Evolutionary conservation across 2,888 invertebrate species (phyloP).

Genomic region (Plagiodera versicolora): DNA sequence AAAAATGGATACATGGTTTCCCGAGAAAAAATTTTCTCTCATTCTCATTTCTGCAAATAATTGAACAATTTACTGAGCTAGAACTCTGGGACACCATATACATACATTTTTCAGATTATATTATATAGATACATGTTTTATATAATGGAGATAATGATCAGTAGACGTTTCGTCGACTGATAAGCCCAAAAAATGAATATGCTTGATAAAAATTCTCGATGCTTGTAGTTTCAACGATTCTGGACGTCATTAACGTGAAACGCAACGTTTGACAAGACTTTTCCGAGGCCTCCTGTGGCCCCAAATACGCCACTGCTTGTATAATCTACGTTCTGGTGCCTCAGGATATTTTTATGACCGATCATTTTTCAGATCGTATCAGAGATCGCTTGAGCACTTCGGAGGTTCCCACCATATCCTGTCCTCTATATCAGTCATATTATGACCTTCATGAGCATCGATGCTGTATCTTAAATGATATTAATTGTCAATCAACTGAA

Average conservation of each 20-base stretch:
- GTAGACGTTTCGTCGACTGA: no score
- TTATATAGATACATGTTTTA: no score
- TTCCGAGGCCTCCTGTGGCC: background rate
- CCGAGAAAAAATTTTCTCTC: no score
- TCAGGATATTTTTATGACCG: slow-evolving; percentile 43
- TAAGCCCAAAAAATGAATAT: no score
- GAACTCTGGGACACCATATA: no score
- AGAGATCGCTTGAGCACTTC: slow-evolving; percentile 32
- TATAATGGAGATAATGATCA: no score
- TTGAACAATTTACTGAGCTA: no score
- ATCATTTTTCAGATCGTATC: slow-evolving; percentile 41
- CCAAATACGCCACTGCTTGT: slow-evolving; percentile 29
- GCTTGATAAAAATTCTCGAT: no score
- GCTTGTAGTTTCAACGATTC: no score
- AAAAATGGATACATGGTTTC: no score
- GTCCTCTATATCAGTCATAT: slow-evolving; percentile 32
- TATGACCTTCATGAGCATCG: slow-evolving; percentile 25
- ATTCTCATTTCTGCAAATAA: no score
- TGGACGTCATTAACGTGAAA: slow-evolving; percentile 16
- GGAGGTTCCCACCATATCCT: slow-evolving; percentile 40
- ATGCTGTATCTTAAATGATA: slow-evolving; percentile 28
- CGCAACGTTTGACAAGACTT: slow-evolving; percentile 10
- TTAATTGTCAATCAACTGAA: slow-evolving; percentile 31
- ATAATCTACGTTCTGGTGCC: slow-evolving; percentile 40
- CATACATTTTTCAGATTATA: no score